A percentile compares a stretch with the other conserved stretches of the same genome.
Evolutionary conservation across 2,888 invertebrate genomes (phyloP).

Genomic region (Herminia tarsipennalis): DNA sequence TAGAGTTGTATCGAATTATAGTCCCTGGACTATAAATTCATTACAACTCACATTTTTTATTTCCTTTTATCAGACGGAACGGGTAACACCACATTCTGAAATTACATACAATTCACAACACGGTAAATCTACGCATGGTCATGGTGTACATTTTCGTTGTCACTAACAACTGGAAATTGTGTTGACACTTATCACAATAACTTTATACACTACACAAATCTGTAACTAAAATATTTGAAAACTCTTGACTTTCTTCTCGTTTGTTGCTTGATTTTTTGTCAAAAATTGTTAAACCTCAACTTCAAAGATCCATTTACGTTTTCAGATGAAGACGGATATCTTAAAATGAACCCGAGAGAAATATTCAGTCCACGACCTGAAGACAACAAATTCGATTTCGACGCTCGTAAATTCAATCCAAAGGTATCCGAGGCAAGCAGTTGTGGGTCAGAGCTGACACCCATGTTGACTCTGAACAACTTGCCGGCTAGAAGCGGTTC

Average conservation of each 20-base stretch:
- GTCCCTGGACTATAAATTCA: neutral
- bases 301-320: slow-evolving; percentile 20
- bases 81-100: slow-evolving; percentile 66
- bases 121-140: slow-evolving; percentile 56
- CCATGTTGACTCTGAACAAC: slow-evolving; percentile 82
- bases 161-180: slow-evolving; percentile 45
- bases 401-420: slow-evolving; percentile 63
- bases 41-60: slow-evolving; percentile 20
- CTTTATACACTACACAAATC: slow-evolving; percentile 13
- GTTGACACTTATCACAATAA: slow-evolving; percentile 24
- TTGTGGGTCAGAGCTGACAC: slow-evolving; percentile 78
- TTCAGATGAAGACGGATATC: slow-evolving; percentile 84
- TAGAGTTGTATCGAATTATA: neutral
- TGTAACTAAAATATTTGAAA: slow-evolving; percentile 22
- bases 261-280: slow-evolving; percentile 15
- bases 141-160: slow-evolving; percentile 43
- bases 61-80: slow-evolving; percentile 67
- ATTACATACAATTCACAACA: slow-evolving; percentile 51
- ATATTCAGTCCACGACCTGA: slow-evolving; percentile 85
- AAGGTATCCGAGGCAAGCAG: slow-evolving; percentile 57
- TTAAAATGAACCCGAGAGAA: slow-evolving; percentile 85
- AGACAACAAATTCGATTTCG: slow-evolving; percentile 82
- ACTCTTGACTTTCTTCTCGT: slow-evolving; percentile 4
- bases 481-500: slow-evolving; percentile 71
- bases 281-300: neutral